phyloP scores from a whole-genome alignment of 2,113 vertebrate species.

The Scolopax mira region DNA sequence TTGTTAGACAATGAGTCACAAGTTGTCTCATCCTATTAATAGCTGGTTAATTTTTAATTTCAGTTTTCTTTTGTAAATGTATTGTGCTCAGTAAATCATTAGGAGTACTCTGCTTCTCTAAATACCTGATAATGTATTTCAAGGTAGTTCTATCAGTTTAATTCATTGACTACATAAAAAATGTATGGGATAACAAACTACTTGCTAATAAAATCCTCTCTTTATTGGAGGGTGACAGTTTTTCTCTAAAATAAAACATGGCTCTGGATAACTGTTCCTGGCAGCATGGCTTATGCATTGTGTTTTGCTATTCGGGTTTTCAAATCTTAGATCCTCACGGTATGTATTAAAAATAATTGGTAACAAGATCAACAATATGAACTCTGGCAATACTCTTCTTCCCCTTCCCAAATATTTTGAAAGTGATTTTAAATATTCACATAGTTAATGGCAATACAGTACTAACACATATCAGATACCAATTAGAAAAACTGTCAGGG shows the following conservation, averaged over 20 bases:
- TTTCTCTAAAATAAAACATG: background rate
- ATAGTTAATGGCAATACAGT: background rate
- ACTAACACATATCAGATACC: background rate
- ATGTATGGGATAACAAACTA: background rate
- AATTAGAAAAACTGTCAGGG: background rate
- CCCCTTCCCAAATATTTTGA: background rate
- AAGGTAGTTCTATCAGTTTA: background rate
- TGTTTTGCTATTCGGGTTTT: background rate
- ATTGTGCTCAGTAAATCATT: background rate
- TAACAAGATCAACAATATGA: background rate
- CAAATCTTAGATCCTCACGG: background rate
- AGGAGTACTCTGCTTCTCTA: background rate
- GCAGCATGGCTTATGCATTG: background rate
- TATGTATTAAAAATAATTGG: background rate
- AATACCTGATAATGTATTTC: background rate
- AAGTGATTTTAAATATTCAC: background rate
- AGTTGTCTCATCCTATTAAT: slow-evolving; percentile 50
- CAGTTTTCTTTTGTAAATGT: background rate
- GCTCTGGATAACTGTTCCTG: background rate
- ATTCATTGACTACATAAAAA: background rate
- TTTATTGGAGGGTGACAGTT: background rate
- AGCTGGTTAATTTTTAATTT: slow-evolving; percentile 52
- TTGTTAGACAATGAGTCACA: slow-evolving; percentile 46
- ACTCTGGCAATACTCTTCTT: background rate
- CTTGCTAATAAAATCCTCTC: background rate